Evolutionary conservation across 2,797 vertebrate genomes (phyloP), one percentile per base, ranked within the genome.

Genomic region (Pempheris klunzingeri): DNA sequence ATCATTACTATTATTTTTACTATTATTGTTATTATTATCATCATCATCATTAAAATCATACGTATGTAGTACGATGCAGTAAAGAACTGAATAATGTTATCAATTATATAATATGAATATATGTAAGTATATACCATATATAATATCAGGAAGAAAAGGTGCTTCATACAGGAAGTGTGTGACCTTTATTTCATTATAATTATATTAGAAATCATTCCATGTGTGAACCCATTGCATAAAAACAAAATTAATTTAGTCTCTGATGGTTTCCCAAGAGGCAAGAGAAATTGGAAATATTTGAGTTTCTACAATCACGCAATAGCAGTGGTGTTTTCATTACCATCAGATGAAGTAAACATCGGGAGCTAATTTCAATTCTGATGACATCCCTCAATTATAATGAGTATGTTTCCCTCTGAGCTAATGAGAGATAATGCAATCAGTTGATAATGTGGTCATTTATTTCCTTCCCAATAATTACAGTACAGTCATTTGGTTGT

Each of bases 351-450:
- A 81, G 68, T 38, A 78, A 82, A 87, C 66, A 77, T 46, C 34
- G 74, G 61, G 60, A 22, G 85, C 72, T 86, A 64, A 88, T 92
- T 91, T 87, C 50, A 80, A 65, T 73, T 74, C 47, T 81, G 81
- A 87, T 82, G 83, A 74, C 77, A 86, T 53, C 63, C 38, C 60
- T 80, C 70, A 70, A 73, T 86, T 84, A 84, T 67, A 83, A 84
- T 67, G 76, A 78, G 66, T 52, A 57, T 36, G 52, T 73, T 82
- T 82, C 12, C 71, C 61, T 69, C 67, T 64, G 58, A 80, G 77
- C 65, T 86, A 87, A 87, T 76, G 85, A 82, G 64, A 77, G 64
- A 83, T 74, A 78, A 67, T 80, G 69, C 61, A 89, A 82, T 81
- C 55, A 73, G 41, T 14, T 78, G 72, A 75, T 83, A 87, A 91